Evolutionary conservation across 2,888 invertebrate genomes (phyloP).

Genomic region (Xiphydria camelus): DNA sequence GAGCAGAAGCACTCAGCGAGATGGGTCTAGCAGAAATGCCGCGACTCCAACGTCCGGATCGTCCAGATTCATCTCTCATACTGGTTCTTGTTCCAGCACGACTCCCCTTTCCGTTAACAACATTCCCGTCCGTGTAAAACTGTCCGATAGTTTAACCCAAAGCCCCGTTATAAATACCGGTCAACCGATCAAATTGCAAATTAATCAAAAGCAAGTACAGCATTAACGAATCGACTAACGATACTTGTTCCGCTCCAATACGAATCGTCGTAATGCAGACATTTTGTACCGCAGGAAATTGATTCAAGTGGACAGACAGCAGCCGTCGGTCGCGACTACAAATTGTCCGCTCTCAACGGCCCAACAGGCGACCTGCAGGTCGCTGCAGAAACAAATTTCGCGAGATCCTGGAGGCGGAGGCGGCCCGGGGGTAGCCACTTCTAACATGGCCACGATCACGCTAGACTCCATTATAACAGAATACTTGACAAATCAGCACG

Average conservation of each 20-base stretch:
- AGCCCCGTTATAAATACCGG: conserved; percentile 33
- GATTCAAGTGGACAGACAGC: conserved; percentile 39
- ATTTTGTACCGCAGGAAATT: conserved; percentile 40
- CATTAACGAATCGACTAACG: background rate
- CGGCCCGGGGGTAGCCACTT: conserved; percentile 40
- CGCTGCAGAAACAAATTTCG: conserved; percentile 62
- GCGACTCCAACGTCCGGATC: conserved; percentile 46
- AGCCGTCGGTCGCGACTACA: conserved; percentile 18
- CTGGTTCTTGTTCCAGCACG: conserved; percentile 34
- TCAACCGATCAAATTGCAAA: conserved; percentile 52
- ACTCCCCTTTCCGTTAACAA: conserved; percentile 36
- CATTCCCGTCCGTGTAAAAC: conserved; percentile 44
- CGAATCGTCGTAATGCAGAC: no score
- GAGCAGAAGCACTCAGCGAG: conserved; percentile 41
- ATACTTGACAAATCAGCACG: conserved; percentile 96
- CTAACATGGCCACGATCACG: conserved; percentile 62
- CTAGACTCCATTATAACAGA: conserved; percentile 94
- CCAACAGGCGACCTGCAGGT: conserved; percentile 56
- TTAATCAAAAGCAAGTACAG: conserved; percentile 43
- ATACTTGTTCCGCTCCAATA: no score
- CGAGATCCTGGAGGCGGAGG: conserved; percentile 52
- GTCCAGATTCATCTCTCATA: conserved; percentile 47
- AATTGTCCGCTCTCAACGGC: conserved; percentile 8
- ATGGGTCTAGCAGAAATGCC: conserved; percentile 31
- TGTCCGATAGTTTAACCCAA: conserved; percentile 44